Evolutionary conservation across 2,113 vertebrate genomes (phyloP).

Genomic region (Parus major): DNA sequence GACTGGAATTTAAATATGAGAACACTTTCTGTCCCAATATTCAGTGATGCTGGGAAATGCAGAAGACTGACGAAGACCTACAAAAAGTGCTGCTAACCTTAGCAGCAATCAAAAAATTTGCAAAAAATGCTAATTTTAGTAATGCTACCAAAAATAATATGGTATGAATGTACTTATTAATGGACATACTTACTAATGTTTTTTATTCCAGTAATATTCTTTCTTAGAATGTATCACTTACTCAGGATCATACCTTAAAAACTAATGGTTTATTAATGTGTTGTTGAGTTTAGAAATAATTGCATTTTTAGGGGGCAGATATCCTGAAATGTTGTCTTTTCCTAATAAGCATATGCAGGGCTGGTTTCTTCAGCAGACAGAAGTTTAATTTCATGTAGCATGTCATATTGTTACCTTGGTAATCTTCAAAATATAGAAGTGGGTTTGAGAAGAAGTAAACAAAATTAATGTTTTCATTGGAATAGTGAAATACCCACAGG

Average conservation of each 20-base stretch:
- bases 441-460: conserved; percentile 43
- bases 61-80: not conserved
- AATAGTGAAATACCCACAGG: not conserved
- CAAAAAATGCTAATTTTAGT: not conserved
- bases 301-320: not conserved
- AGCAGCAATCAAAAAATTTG: not conserved
- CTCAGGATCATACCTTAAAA: not conserved
- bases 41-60: not conserved
- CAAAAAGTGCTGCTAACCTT: not conserved
- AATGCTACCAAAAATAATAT: not conserved
- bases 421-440: conserved; percentile 7
- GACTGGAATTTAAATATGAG: not conserved
- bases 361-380: not conserved
- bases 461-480: conserved; percentile 21
- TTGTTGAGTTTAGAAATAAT: not conserved
- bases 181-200: not conserved
- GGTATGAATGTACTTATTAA: not conserved
- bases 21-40: not conserved
- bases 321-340: not conserved
- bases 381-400: conserved; percentile 34
- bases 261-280: not conserved
- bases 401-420: conserved; percentile 2
- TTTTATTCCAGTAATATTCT: not conserved
- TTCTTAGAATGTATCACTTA: not conserved
- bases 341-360: not conserved